These are phyloP conservation scores for Priocnemis perturbator DNA, from an alignment of 2,888 invertebrate species.

Conservation along the genomic window DNA sequence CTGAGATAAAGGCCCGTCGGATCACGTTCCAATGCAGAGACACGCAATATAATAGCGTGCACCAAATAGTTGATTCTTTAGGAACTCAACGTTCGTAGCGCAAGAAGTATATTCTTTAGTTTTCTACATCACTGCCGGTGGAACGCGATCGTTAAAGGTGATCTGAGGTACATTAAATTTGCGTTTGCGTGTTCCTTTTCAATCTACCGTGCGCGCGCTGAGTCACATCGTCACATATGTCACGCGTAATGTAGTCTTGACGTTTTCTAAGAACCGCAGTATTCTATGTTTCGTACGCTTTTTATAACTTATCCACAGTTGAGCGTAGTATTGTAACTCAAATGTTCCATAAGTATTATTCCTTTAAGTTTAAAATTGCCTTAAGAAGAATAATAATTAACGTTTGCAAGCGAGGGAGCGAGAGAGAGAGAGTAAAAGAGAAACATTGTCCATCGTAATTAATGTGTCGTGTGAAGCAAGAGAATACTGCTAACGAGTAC, in stretches of 20 bases:
- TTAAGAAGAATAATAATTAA: too few species aligned
- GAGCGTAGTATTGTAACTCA: neutral
- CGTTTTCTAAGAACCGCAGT: neutral
- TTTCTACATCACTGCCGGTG: conserved; percentile 50
- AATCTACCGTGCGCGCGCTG: conserved; percentile 8
- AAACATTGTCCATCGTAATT: neutral
- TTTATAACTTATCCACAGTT: neutral
- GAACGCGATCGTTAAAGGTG: conserved; percentile 51
- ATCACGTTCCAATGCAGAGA: conserved; percentile 46
- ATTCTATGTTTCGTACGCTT: neutral
- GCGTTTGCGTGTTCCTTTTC: conserved; percentile 33
- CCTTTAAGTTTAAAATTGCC: conserved; percentile 1
- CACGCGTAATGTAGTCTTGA: conserved; percentile 3
- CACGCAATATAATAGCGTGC: conserved; percentile 3
- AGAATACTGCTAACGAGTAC: conserved; percentile 1
- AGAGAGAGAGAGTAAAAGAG: neutral
- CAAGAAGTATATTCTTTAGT: conserved; percentile 52
- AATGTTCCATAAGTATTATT: conserved; percentile 2
- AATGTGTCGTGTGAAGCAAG: neutral
- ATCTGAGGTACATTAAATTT: conserved; percentile 36
- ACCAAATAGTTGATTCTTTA: neutral
- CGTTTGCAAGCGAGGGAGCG: neutral
- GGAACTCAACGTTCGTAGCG: neutral
- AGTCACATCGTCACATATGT: neutral
- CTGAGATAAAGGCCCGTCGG: conserved; percentile 37